A percentile compares a stretch with the other conserved stretches of the same genome.
Conservation (phyloP, 2,888 invertebrate species). For the Lobophora halterata region DNA sequence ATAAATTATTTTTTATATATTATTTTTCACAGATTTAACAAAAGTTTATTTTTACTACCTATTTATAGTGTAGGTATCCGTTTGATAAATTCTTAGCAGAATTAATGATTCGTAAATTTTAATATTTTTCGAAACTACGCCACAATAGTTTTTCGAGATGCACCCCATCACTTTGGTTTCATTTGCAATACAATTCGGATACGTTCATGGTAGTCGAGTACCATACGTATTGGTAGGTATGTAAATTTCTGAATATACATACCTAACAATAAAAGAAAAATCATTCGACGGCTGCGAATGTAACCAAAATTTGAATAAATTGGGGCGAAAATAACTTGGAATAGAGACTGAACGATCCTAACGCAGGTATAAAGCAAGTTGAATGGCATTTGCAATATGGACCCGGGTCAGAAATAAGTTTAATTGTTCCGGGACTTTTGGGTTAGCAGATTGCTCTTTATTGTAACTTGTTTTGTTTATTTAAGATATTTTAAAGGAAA, state of each 20-base stretch:
- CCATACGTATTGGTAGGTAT: too few relatives aligned
- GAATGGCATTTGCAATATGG: conserved; percentile 56
- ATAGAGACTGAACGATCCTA: conserved; percentile 61
- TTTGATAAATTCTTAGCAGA: too few relatives aligned
- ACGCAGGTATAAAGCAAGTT: conserved; percentile 61
- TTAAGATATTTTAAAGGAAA: conserved; percentile 2
- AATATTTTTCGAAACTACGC: conserved; percentile 21
- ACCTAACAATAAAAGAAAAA: conserved; percentile 66
- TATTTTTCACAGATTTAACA: background rate
- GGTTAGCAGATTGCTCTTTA: conserved; percentile 6
- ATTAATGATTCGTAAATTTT: conserved; percentile 25
- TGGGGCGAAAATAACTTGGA: conserved; percentile 64
- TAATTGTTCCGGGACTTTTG: conserved; percentile 20
- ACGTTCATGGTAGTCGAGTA: conserved; percentile 34
- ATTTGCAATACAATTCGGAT: conserved; percentile 52
- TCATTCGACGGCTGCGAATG: conserved; percentile 61
- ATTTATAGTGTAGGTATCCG: too few relatives aligned
- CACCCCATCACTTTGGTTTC: conserved; percentile 48
- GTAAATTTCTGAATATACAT: conserved; percentile 62
- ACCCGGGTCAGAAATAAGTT: conserved; percentile 34
- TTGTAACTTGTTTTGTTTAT: conserved; percentile 3
- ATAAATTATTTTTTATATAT: background rate
- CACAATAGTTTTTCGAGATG: conserved; percentile 42
- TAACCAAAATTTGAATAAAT: conserved; percentile 68
- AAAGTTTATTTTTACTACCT: too few relatives aligned